Base-by-base conservation (phyloP, 2,888 invertebrate species). In the Phrixothrix hirtus region DNA sequence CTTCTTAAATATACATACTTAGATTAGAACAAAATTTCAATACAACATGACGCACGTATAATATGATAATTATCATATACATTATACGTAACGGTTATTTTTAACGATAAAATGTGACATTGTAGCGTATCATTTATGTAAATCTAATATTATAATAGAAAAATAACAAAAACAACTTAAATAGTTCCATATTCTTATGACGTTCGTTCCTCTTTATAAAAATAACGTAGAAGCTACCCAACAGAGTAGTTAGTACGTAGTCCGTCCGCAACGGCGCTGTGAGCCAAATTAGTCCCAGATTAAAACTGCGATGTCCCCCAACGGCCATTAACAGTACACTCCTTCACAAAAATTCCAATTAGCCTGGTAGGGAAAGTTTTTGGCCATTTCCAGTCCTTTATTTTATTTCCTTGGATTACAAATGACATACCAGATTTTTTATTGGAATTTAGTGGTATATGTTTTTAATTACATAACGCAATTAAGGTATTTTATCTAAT, bases 241-340 rank as follows among this genome's bases (percentile, higher is more conserved):
- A 62, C 63, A 63, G 65, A 60, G 63, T 61, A 62, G 60, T 66
- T 67, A 66, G 65, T 63, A 62, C 63, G 61, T 65, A 65, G 61
- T 60, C 66, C 55, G 65, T 65, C 67, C 70, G 63, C 66, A 69
- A 66, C 66, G 70, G 70, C 69, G 68, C 66, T 70, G 68, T 61
- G 64, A 63, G 66, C 70, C 67, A 71, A 74, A 74, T 74, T 74
- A 73, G 72, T 71, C 71, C 73, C 73, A 74, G 74, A 74, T 74
- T 74, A 74, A 74, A 74, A 74, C 70, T 73, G 70, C 67, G 65
- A 69, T 69, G 72, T 73, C 73, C 73, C 74, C 71, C 65, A 71
- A 71, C 69, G 71, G 68, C 73, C 70, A 72, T 74, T 74, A 73
- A 69, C 67, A 57, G 69, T 70, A 70, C 71, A 70, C 64, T 70